Evolutionary conservation across 2,797 vertebrate species (phyloP).

Genomic region (Melanotaenia pygmaea): DNA sequence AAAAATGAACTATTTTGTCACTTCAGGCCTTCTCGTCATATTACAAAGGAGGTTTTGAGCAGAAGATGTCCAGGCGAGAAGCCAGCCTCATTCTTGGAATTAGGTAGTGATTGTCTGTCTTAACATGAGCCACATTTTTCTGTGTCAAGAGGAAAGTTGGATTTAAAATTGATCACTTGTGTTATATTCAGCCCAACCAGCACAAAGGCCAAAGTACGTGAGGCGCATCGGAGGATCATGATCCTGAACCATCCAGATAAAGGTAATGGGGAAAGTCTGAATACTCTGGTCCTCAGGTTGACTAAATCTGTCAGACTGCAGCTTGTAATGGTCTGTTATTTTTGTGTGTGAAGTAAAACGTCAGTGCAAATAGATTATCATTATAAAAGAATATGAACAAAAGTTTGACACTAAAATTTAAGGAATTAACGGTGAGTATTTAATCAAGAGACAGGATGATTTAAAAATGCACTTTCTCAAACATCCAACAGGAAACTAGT

Average conservation of each 20-base stretch:
- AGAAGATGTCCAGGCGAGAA: slow-evolving; percentile 82
- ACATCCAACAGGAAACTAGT: background rate
- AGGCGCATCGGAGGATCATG: slow-evolving; percentile 91
- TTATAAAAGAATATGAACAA: no score
- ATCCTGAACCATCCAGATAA: slow-evolving; percentile 96
- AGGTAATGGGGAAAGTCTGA: slow-evolving; percentile 76
- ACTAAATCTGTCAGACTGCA: no score
- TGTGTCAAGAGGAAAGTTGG: no score
- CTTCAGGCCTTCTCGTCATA: slow-evolving; percentile 76
- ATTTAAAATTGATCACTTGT: slow-evolving; percentile 9
- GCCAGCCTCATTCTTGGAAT: slow-evolving; percentile 83
- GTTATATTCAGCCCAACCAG: slow-evolving; percentile 86
- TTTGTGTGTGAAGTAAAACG: no score
- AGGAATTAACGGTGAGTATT: no score
- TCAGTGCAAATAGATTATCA: no score
- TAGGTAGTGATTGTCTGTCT: slow-evolving; percentile 64
- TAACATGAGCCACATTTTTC: no score
- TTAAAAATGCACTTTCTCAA: no score
- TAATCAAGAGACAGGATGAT: no score
- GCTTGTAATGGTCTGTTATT: no score
- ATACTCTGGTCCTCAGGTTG: background rate
- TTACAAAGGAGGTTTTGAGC: slow-evolving; percentile 85
- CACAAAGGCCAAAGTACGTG: slow-evolving; percentile 87
- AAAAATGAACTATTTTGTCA: slow-evolving; percentile 1
- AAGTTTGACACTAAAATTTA: no score